Base-by-base conservation (phyloP, 2,113 vertebrate species). In the Telmatochromis sp. region DNA sequence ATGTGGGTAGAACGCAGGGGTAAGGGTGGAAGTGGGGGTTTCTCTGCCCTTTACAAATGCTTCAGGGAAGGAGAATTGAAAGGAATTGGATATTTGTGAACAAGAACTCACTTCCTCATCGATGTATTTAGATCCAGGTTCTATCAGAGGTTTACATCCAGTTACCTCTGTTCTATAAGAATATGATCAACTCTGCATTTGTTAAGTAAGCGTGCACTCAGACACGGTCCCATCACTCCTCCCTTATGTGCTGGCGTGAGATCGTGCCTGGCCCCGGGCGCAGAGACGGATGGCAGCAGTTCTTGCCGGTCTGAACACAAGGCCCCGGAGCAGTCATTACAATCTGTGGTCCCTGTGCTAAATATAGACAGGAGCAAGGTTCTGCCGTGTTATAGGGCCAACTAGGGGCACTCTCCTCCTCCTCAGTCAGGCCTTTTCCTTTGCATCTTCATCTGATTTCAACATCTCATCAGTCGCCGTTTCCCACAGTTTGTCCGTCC, bases 341-440 rank as follows among this genome's bases (percentile, higher is more conserved):
- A 96, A 96, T 96, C 95, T 96, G 96, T 96, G 95, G 87, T 91
- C 91, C 93, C 88, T 85, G 87, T 89, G 93, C 95, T 94, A 95
- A 93, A 95, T 96, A 96, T 95, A 96, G 95, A 93, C 53, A 1
- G 79, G 68, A 87, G 78, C 80, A 60, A 86, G 91, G 79, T 80
- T 90, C 83, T 68, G 60, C 60, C 47, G 35, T 28, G 17, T 47
- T 82, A 6, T 9, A 68, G 42, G 87, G 80, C 73, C 28, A 23
- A 47, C 47, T 81, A 14, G 28, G 87, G 92, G 89, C 89, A 53
- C 60, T 73, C 17, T 87, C 49, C 49, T 83, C 90, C 37, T 84
- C 88, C 42, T 89, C 80, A 42, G 68, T 70, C 45, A 68, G 65
- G n/a, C 81, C 82, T 63, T 88, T 88, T 73, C 13, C 63, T 65